Base-by-base conservation (phyloP, 2,113 vertebrate species). In the Platycercus adscitus region DNA sequence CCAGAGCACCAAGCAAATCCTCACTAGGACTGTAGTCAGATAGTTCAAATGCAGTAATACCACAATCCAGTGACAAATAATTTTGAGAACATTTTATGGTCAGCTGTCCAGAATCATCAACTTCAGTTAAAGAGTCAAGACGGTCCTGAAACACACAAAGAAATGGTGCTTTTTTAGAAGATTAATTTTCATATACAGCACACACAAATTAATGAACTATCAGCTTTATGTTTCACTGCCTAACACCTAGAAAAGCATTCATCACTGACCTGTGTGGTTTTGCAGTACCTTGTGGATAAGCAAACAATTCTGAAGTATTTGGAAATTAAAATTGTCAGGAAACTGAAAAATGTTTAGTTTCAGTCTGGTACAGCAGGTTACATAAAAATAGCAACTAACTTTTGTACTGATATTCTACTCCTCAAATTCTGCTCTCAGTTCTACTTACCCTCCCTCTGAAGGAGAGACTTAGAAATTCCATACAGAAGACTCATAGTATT, bases 31-130 rank as follows among this genome's bases (percentile, higher is more conserved):
- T 99, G 88, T 99, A 99, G 97, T 99, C 99, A 28, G 99, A 99
- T 43, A 99, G 97, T 93, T 99, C 99, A 70, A 98, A 99, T 64
- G 99, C 99, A 35, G 99, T 99, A 97, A 99, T 99, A 24, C 99
- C 99, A 70, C 99, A 99, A 97, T 99, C 99, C 89, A 99, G 91
- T 33, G 99, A 99, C 95, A 99, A 98, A 95, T 99, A 99, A 97
- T 99, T 99, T 93, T 99, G 99, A 95, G 99, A 99, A 97, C 99
- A 99, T 98, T 99, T 99, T 89, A 99, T 99, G 19, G 99, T 99
- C 97, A 99, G 96, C 96, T 99, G 99, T 86, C 99, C 99, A n/a
- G 99, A 99, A 97, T 99, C 99, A 64, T 99, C 99, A 94, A 99
- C 98, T 96, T 99, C 99, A 2, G 99, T 99, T 96, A 99, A 97